phyloP scores from a whole-genome alignment of 2,888 invertebrate species.

The Hydriomena furcata region DNA sequence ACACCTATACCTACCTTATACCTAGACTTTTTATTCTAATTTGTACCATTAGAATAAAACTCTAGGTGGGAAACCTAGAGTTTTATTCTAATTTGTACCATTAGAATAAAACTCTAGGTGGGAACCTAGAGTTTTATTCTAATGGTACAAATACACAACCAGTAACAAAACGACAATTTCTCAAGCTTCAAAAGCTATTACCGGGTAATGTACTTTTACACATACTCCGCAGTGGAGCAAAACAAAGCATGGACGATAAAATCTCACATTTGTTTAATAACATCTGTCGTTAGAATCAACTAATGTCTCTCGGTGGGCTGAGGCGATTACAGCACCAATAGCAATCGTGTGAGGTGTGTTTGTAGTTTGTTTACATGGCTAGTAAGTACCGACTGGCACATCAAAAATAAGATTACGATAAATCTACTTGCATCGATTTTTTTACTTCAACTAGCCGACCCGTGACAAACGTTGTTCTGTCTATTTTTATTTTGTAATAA shows the following conservation, averaged over 20 bases:
- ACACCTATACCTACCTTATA: background rate
- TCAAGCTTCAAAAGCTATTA: constrained; percentile 42
- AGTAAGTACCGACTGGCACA: constrained; percentile 7
- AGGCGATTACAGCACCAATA: constrained; percentile 44
- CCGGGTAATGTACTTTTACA: constrained; percentile 65
- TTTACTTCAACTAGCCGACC: too few species aligned
- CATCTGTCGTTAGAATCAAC: constrained; percentile 74
- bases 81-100: background rate
- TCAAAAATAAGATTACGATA: too few species aligned
- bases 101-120: background rate
- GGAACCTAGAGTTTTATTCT: constrained; percentile 3
- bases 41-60: background rate
- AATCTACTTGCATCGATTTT: too few species aligned
- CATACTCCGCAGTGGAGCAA: constrained; percentile 56
- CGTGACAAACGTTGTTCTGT: too few species aligned
- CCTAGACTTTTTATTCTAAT: too few species aligned
- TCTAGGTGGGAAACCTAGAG: too few species aligned
- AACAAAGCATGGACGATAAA: constrained; percentile 69
- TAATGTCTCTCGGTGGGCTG: constrained; percentile 59
- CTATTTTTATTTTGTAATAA: too few species aligned
- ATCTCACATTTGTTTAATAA: constrained; percentile 79
- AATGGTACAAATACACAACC: constrained; percentile 17
- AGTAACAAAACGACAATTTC: constrained; percentile 39
- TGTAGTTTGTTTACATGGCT: constrained; percentile 40
- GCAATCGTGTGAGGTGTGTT: constrained; percentile 24